A percentile compares a stretch with the other conserved stretches of the same genome.
These are phyloP conservation scores for Pemphigus obesinymphae DNA, from an alignment of 1,140 invertebrate species.

Conservation along the genomic window DNA sequence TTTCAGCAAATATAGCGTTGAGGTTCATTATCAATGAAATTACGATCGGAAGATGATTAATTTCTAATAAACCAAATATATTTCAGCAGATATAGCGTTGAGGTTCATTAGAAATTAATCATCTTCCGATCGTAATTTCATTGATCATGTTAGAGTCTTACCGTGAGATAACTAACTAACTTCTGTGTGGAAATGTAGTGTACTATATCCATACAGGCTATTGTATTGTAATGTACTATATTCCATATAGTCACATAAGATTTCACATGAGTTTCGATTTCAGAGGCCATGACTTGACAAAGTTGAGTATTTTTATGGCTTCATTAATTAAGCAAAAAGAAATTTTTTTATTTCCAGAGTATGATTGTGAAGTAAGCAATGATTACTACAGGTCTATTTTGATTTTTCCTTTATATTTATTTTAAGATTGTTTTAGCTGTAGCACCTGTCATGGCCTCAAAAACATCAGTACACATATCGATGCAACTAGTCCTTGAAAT, in stretches of 20 bases:
- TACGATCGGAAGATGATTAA: slow-evolving; percentile 42
- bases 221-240: too few relatives aligned
- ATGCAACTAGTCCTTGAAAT: slow-evolving; percentile 4
- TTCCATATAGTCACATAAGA: slow-evolving; percentile 49
- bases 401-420: slow-evolving; percentile 6
- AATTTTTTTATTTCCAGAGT: slow-evolving; percentile 32
- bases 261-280: slow-evolving; percentile 43
- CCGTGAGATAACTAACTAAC: slow-evolving; percentile 49
- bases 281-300: slow-evolving; percentile 41
- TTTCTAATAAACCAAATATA: too few relatives aligned
- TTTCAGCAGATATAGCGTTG: too few relatives aligned
- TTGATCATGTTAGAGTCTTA: slow-evolving; percentile 49
- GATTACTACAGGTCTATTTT: slow-evolving; percentile 25
- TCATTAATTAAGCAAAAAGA: slow-evolving; percentile 28
- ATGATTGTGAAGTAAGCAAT: slow-evolving; percentile 41
- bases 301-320: slow-evolving; percentile 42
- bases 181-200: slow-evolving; percentile 49
- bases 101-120: too few relatives aligned
- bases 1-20: too few relatives aligned
- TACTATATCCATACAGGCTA: too few relatives aligned
- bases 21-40: slow-evolving; percentile 50
- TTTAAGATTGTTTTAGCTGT: not conserved
- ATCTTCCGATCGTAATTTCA: slow-evolving; percentile 47
- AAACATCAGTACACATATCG: slow-evolving; percentile 1
- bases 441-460: slow-evolving; percentile 9